A percentile compares a stretch with the other conserved stretches of the same genome.
These are phyloP conservation scores for Caenorhabditis inopinata DNA, from an alignment of 1,140 invertebrate species.

Conservation along the genomic window DNA sequence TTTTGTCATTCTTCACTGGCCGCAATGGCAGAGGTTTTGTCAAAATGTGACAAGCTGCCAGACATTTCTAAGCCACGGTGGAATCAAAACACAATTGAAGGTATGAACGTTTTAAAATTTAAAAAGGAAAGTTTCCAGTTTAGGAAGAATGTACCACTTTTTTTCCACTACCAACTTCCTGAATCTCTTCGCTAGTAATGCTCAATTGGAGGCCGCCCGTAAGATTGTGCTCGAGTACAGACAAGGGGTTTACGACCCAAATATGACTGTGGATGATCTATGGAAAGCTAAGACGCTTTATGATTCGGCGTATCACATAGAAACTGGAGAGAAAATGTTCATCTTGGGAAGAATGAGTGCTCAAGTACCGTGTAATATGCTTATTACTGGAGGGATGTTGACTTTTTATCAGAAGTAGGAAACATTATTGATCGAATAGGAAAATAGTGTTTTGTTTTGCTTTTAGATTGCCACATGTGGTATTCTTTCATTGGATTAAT, in stretches of 20 bases:
- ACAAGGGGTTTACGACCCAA: conserved; percentile 66
- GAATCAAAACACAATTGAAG: conserved; percentile 86
- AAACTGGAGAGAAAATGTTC: conserved; percentile 96
- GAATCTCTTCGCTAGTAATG: conserved; percentile 76
- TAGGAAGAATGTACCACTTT: conserved; percentile 81
- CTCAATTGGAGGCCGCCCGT: conserved; percentile 77
- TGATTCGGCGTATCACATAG: conserved; percentile 96
- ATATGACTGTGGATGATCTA: conserved; percentile 77
- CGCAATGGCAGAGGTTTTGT: background rate
- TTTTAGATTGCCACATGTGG: conserved; percentile 75
- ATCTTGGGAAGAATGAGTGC: conserved; percentile 79
- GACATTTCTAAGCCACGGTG: conserved; percentile 85
- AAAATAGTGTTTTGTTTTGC: too few species aligned
- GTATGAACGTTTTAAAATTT: conserved; percentile 64
- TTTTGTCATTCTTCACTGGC: too few species aligned
- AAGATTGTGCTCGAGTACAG: conserved; percentile 75
- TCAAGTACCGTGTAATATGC: conserved; percentile 83
- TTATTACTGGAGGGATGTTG: conserved; percentile 82
- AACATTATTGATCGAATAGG: too few species aligned
- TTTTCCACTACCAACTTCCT: conserved; percentile 90
- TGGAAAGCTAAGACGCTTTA: conserved; percentile 90
- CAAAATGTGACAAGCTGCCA: conserved; percentile 16
- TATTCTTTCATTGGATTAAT: conserved; percentile 81
- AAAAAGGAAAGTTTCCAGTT: background rate
- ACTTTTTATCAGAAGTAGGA: conserved; percentile 72